phyloP scores from a whole-genome alignment of 53 echinoderm and acorn worm genomes.

The Zoroaster sp. region DNA sequence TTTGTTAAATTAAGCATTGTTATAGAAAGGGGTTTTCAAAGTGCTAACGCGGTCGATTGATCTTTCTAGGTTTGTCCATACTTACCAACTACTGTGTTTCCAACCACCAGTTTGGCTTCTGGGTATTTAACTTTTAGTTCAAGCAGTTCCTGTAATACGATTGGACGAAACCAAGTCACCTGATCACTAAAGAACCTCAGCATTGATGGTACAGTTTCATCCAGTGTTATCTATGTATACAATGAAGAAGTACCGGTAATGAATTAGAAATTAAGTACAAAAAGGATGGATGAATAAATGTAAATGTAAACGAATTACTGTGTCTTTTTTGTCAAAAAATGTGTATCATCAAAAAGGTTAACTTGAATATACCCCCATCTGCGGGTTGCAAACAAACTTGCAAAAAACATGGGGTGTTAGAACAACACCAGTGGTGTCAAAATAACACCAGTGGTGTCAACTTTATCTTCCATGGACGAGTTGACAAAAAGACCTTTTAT shows the following conservation, averaged over 20 bases:
- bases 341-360: too few relatives aligned
- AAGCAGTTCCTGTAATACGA: slow-evolving; percentile 68
- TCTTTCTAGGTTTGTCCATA: too few relatives aligned
- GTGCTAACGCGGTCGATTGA: too few relatives aligned
- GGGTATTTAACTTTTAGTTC: slow-evolving; percentile 74
- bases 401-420: too few relatives aligned
- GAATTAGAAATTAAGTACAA: not conserved
- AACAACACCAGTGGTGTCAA: too few relatives aligned
- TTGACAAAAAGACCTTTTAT: too few relatives aligned
- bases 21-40: too few relatives aligned
- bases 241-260: not conserved
- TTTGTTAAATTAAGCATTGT: too few relatives aligned
- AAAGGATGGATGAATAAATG: not conserved
- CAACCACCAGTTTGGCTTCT: slow-evolving; percentile 70
- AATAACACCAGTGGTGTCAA: too few relatives aligned
- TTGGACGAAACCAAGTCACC: slow-evolving; percentile 80
- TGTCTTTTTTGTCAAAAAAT: not conserved
- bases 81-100: slow-evolving; percentile 89
- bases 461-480: too few relatives aligned
- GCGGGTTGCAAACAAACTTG: too few relatives aligned
- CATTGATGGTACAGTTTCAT: not conserved
- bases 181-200: slow-evolving; percentile 62
- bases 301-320: not conserved
- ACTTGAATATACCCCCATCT: too few relatives aligned
- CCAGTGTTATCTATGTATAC: not conserved